phyloP scores from a whole-genome alignment of 2,797 vertebrate species.

The Myotis findleyi region DNA sequence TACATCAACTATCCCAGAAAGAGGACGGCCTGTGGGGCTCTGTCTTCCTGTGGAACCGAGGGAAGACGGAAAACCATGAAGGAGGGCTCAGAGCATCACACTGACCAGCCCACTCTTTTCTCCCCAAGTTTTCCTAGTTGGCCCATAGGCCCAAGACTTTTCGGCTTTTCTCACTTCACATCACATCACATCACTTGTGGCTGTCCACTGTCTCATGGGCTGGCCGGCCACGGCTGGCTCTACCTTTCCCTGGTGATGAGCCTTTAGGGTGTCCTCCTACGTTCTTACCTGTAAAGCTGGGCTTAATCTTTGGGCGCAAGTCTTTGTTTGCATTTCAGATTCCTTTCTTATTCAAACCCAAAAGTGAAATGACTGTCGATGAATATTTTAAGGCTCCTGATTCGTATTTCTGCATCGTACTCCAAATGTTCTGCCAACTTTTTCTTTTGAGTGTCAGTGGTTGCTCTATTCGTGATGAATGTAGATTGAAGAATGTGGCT shows the following conservation, averaged over 20 bases:
- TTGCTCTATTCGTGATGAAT: not conserved
- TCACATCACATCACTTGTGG: not conserved
- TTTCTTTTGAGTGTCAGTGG: not conserved
- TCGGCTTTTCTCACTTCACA: not conserved
- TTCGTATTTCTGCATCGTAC: not conserved
- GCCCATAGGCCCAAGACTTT: not conserved
- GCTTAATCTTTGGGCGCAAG: not conserved
- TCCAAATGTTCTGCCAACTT: not conserved
- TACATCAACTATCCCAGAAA: not conserved
- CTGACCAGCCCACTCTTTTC: not conserved
- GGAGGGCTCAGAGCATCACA: too few species aligned
- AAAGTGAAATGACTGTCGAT: not conserved
- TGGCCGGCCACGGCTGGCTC: not conserved
- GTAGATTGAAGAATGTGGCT: not conserved
- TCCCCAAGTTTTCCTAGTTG: not conserved
- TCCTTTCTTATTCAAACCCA: not conserved
- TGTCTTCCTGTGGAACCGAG: not conserved
- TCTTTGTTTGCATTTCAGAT: not conserved
- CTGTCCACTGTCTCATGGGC: not conserved
- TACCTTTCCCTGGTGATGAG: not conserved
- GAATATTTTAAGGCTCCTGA: not conserved
- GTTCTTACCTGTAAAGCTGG: not conserved
- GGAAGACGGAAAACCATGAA: not conserved
- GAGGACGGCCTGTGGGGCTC: not conserved
- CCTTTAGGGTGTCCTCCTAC: too few species aligned